Evolutionary conservation across 2,797 vertebrate genomes (phyloP), one percentile per base, ranked within the genome.

Genomic region (Lacerta agilis): DNA sequence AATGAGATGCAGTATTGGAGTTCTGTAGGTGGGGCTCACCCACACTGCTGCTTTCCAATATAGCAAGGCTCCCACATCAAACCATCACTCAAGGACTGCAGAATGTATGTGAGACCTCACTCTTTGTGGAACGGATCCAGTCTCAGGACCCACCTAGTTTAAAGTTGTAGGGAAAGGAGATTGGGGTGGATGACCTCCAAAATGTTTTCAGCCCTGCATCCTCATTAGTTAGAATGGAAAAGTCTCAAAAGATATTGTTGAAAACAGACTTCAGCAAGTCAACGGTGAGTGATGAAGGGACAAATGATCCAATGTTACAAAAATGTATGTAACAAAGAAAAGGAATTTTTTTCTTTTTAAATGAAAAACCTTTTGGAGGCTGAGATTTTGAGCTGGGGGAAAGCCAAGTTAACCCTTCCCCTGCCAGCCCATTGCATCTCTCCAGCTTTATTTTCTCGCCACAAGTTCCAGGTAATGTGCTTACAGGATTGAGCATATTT

Each of bases 201-300:
- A 17, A 38, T 2, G 0, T 7, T 73, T 33, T 10, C 33, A 29
- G 23, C 6, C 23, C 1, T 41, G n/a, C 49, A 25, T 61, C 43
- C 7, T 9, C 77, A 89, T 49, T 82, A 18, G 17, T 43, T 82
- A 23, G 17, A 93, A 75, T 25, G 29, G 29, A 82, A 86, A 9
- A 88, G 87, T 85, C 2, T 3, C 78, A 79, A 85, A 29, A 80
- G 79, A 79, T 2, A 76, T 41, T 91, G 89, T 33, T n/a, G 20
- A 76, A 88, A 86, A 91, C 3, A 64, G 15, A 86, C 87, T 93
- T 77, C 91, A 13, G 78, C 87, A 94, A 86, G 23, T 41, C 15
- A 94, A 93, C 85, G 86, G 73, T 27, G 15, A 55, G 27, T 71
- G 69, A 91, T 90, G 89, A 82, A 82, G 61, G 36, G 23, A 5